Conservation (phyloP, 1,140 invertebrate genomes). For the Drosophila auraria region DNA sequence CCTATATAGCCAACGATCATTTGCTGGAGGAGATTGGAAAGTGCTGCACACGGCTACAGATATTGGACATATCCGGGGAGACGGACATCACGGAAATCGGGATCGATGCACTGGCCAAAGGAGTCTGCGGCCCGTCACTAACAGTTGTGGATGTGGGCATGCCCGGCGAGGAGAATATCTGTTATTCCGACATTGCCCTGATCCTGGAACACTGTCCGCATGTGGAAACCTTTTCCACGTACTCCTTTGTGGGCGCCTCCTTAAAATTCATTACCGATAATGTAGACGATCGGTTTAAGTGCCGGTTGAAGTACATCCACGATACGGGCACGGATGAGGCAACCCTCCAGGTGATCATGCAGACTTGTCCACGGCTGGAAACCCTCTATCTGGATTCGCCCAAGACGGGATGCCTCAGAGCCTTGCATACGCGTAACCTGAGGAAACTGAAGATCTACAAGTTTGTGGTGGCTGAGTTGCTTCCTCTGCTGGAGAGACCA, state of each 20-base stretch:
- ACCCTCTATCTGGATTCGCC: constrained; percentile 88
- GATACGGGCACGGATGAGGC: constrained; percentile 87
- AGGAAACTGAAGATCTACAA: constrained; percentile 88
- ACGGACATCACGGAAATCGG: constrained; percentile 88
- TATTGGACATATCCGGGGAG: constrained; percentile 89
- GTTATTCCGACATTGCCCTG: constrained; percentile 87
- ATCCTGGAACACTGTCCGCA: constrained; percentile 88
- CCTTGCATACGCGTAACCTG: constrained; percentile 85
- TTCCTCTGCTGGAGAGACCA: constrained; percentile 86
- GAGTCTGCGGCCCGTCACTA: constrained; percentile 85
- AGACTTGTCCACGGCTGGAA: constrained; percentile 87
- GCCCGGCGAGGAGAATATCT: constrained; percentile 88
- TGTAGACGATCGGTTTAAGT: constrained; percentile 86
- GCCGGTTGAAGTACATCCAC: constrained; percentile 88
- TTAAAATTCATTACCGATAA: constrained; percentile 86
- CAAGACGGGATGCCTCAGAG: constrained; percentile 86
- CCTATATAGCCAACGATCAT: constrained; percentile 89
- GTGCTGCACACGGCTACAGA: constrained; percentile 86
- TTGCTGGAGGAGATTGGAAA: constrained; percentile 87
- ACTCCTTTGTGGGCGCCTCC: constrained; percentile 88
- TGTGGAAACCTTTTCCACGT: constrained; percentile 87
- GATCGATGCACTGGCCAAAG: constrained; percentile 86
- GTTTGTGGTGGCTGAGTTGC: constrained; percentile 87
- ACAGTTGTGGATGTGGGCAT: constrained; percentile 88
- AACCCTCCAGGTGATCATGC: constrained; percentile 86